These are phyloP conservation scores for Pelochelys cantorii DNA, from an alignment of 2,797 vertebrate genomes.

Conservation along the genomic window DNA sequence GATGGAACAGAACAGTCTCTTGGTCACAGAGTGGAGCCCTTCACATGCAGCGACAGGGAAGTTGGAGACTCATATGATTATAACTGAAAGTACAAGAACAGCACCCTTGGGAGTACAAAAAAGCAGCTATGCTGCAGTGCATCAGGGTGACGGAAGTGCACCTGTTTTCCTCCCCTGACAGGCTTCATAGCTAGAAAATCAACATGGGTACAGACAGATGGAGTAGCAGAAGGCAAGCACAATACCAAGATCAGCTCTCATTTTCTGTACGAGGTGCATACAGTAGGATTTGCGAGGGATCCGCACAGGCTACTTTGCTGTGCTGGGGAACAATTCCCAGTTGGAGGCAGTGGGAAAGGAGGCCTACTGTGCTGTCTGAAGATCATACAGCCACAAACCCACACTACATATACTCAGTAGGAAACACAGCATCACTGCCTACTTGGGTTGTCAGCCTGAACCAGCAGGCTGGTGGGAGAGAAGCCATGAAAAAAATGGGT, in stretches of 20 bases:
- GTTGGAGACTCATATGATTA: background rate
- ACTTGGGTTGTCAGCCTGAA: background rate
- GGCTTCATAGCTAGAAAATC: background rate
- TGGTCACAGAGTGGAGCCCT: background rate
- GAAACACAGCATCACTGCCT: background rate
- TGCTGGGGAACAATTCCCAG: background rate
- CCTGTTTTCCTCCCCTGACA: background rate
- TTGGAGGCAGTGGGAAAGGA: background rate
- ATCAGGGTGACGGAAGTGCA: background rate
- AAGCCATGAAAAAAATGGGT: background rate
- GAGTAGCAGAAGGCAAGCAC: background rate
- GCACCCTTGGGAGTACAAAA: background rate
- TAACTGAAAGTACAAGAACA: background rate
- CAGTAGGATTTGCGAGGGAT: background rate
- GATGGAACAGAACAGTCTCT: background rate
- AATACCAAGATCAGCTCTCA: background rate
- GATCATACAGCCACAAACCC: accelerated
- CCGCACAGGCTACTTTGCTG: background rate
- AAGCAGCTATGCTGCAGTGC: background rate
- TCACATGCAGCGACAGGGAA: background rate
- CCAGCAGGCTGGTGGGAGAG: background rate
- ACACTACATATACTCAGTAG: background rate
- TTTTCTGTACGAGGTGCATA: background rate
- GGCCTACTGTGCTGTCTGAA: background rate
- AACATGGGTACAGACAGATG: background rate